phyloP scores from a whole-genome alignment of 2,797 vertebrate species.

The Melanotaenia pygmaea region DNA sequence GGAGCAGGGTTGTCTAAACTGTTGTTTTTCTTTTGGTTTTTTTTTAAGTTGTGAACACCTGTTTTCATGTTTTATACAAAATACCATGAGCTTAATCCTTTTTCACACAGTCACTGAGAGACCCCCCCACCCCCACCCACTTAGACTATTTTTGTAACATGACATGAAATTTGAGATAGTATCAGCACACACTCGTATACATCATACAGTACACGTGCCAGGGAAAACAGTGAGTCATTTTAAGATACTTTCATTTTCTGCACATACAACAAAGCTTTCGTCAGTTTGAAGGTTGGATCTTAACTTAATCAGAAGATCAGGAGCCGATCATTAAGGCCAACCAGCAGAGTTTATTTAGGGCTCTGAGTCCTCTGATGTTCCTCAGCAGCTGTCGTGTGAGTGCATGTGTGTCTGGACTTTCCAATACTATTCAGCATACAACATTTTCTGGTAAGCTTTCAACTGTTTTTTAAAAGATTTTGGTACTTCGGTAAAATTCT shows the following conservation, averaged over 20 bases:
- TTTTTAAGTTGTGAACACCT: too few species aligned
- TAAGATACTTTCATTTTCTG: background rate
- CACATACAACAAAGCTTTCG: background rate
- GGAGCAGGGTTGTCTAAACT: too few species aligned
- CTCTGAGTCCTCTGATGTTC: conserved; percentile 34
- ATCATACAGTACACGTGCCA: conserved; percentile 2
- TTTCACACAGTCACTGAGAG: too few species aligned
- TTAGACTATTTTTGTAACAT: conserved; percentile 49
- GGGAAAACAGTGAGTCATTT: background rate
- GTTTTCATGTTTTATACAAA: too few species aligned
- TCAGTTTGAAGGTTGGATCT: conserved; percentile 12
- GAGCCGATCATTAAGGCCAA: conserved; percentile 32
- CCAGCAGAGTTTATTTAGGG: conserved; percentile 50
- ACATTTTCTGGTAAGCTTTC: conserved; percentile 62
- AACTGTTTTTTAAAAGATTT: conserved; percentile 15
- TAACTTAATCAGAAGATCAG: conserved; percentile 10
- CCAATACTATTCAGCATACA: conserved; percentile 33
- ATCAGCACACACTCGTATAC: background rate
- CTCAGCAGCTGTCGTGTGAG: conserved; percentile 67
- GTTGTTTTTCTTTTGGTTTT: too few species aligned
- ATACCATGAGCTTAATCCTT: too few species aligned
- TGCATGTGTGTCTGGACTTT: conserved; percentile 32
- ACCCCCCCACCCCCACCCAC: background rate
- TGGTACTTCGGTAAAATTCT: conserved; percentile 17
- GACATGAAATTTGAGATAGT: conserved; percentile 46